Conservation (phyloP, 1,140 invertebrate genomes). For the Heliothis subflexa region DNA sequence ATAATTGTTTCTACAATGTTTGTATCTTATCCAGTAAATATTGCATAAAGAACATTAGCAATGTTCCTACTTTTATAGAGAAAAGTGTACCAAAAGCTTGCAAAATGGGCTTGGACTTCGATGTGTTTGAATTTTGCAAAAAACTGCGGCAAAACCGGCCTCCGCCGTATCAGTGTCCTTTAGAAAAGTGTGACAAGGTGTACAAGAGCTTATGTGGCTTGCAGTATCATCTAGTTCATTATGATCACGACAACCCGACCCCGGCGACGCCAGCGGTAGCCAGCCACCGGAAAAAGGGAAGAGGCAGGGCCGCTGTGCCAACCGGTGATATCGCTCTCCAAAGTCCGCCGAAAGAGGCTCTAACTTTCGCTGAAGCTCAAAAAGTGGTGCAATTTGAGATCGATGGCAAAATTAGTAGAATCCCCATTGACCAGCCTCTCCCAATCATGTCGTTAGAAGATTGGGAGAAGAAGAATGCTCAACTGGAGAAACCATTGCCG, state of each 20-base stretch:
- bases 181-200: conserved; percentile 93
- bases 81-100: conserved; percentile 9
- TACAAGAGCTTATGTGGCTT: conserved; percentile 95
- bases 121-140: conserved; percentile 93
- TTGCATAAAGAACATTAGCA: neutral
- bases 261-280: conserved; percentile 85
- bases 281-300: conserved; percentile 85
- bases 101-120: conserved; percentile 92
- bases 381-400: conserved; percentile 94
- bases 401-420: conserved; percentile 89
- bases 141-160: conserved; percentile 92
- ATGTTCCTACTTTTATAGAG: conserved; percentile 12
- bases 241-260: conserved; percentile 91
- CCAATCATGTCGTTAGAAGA: conserved; percentile 89
- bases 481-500: conserved; percentile 84
- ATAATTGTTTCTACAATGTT: neutral
- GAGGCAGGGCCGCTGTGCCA: conserved; percentile 77
- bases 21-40: neutral
- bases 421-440: conserved; percentile 88
- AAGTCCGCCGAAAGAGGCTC: conserved; percentile 87
- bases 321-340: conserved; percentile 84
- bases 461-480: conserved; percentile 87
- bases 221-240: conserved; percentile 94
- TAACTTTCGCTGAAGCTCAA: conserved; percentile 93
- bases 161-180: conserved; percentile 94